Evolutionary conservation across 2,113 vertebrate genomes (phyloP).

Genomic region (Heterotilapia buettikoferi): DNA sequence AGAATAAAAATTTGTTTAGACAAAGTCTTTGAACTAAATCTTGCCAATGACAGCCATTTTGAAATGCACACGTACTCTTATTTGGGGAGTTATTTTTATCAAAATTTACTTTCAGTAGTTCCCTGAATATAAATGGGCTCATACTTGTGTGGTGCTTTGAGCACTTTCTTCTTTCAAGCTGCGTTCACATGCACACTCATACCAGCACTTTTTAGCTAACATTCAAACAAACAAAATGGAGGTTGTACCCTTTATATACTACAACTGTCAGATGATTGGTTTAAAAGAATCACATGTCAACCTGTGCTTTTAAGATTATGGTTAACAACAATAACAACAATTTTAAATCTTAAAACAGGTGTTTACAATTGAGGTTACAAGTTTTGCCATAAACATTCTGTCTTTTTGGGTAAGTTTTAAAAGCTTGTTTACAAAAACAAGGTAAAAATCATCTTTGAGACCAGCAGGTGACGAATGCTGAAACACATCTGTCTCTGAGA

Average conservation of each 20-base stretch:
- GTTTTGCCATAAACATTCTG: neutral
- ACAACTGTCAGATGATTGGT: neutral
- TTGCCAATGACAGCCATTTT: neutral
- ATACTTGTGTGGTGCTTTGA: fast-evolving
- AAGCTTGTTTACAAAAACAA: neutral
- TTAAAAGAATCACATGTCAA: neutral
- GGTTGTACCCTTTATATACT: neutral
- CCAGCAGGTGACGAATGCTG: neutral
- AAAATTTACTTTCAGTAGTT: neutral
- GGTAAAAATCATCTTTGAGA: neutral
- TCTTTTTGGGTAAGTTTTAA: neutral
- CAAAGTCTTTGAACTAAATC: neutral
- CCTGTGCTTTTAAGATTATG: neutral
- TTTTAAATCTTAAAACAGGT: neutral
- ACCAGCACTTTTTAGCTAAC: neutral
- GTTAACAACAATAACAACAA: neutral
- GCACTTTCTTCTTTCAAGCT: neutral
- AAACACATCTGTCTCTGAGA: neutral
- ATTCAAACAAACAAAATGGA: neutral
- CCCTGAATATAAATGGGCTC: neutral
- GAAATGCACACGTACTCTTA: neutral
- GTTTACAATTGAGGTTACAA: neutral
- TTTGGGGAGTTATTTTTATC: neutral
- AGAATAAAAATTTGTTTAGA: neutral
- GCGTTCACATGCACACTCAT: neutral